Evolutionary conservation across 2,113 vertebrate genomes (phyloP), one percentile per base, ranked within the genome.

Genomic region (Calyptommatus sinebrachiatus): DNA sequence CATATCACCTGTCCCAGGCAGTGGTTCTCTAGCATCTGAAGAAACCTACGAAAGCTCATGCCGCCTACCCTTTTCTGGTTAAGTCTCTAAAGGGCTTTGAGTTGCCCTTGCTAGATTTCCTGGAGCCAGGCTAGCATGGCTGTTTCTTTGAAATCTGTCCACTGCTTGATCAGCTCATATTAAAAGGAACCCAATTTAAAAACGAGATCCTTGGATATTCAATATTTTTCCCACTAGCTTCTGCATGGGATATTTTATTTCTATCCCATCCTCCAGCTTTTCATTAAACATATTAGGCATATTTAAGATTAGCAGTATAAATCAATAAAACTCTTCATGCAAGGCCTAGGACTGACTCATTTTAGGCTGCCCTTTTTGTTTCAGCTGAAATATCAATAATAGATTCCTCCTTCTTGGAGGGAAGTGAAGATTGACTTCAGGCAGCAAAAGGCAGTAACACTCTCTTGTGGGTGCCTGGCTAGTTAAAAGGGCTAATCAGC

Each of bases 311-410:
- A 22, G 77, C 11, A 8, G 60, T 8, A 71, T 62, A 63, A 71
- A 71, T 46, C 63, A 62, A 71, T 62, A 71, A 63, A 71, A 60
- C 41, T 63, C 77, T 26, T 29, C 62, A 79, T 63, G 69, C 77
- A 71, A 20, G 57, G n/a, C 35, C 57, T 2, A 26, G 31, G 77
- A 62, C n/a, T 7, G 69, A 60, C 41, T 71, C 10, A 1, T 11
- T 71, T 57, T 63, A 11, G 45, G 2, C 28, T 31, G 68, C 6
- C 53, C 35, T 4, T 14, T 78, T 69, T 28, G 24, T 14, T 61
- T 69, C 21, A 61, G 31, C 46, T 22, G 77, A n/a, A 57, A n/a
- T 24, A 63, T 79, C 71, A 79, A 71, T 71, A 63, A 79, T 79
- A 41, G 68, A 79, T 71, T 48, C 24, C 60, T 29, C 1, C n/a